Evolutionary conservation across 1,140 invertebrate species (phyloP).

Genomic region (Notospermus geniculatus): DNA sequence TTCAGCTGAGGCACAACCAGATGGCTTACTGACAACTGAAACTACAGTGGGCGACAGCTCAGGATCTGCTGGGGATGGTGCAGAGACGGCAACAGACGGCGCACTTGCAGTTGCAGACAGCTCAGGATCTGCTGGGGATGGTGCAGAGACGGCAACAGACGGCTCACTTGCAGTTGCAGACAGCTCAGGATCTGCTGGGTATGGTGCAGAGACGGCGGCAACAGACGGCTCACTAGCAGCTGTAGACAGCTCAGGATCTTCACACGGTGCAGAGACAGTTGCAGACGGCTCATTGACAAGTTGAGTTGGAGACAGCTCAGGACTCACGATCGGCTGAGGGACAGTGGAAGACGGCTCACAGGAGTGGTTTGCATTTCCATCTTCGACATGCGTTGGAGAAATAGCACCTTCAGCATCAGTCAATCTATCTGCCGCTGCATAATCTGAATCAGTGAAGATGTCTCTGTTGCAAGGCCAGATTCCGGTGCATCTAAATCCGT

Average conservation of each 20-base stretch:
- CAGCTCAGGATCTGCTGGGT: too few species aligned
- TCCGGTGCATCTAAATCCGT: too few species aligned
- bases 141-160: not conserved
- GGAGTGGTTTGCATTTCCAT: too few species aligned
- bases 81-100: not conserved
- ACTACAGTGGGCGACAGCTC: not conserved
- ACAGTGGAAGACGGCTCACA: too few species aligned
- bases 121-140: not conserved
- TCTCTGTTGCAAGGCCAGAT: too few species aligned
- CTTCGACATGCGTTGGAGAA: too few species aligned
- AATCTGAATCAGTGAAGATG: too few species aligned
- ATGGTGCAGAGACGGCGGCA: not conserved
- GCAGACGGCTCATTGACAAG: conserved; percentile 11
- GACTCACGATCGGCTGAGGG: too few species aligned
- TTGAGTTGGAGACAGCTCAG: conserved; percentile 15
- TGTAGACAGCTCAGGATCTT: conserved; percentile 10
- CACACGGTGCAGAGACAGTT: too few species aligned
- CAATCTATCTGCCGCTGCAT: too few species aligned
- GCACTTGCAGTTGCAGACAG: not conserved
- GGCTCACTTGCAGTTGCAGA: conserved; percentile 5
- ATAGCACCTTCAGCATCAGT: too few species aligned
- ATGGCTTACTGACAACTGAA: not conserved
- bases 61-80: not conserved
- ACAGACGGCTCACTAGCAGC: not conserved
- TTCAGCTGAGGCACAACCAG: not conserved